phyloP scores from a whole-genome alignment of 2,797 vertebrate genomes.

The Falco concolor region DNA sequence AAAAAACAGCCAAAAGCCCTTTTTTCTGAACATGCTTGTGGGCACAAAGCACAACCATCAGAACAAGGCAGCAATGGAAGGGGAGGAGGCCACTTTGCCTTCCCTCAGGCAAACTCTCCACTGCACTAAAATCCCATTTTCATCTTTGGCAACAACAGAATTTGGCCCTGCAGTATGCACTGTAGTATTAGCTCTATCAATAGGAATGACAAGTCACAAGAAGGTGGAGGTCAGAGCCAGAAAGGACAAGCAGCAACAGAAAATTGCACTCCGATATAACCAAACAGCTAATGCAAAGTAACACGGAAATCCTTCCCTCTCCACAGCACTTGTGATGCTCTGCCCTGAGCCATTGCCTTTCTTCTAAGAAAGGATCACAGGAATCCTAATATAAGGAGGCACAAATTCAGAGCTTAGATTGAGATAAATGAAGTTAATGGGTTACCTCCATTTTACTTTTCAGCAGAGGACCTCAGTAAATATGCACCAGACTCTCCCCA shows the following conservation, averaged over 20 bases:
- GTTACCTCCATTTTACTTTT: neutral
- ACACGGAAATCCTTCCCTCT: too few relatives aligned
- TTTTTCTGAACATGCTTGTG: too few relatives aligned
- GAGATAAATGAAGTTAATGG: neutral
- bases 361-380: neutral
- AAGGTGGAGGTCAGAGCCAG: neutral
- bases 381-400: neutral
- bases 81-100: neutral
- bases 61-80: neutral
- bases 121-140: neutral
- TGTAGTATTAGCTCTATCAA: neutral
- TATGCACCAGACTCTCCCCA: accelerated
- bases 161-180: neutral
- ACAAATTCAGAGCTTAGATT: neutral
- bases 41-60: accelerated
- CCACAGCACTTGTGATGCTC: neutral
- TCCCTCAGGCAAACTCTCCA: neutral
- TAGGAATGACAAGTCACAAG: neutral
- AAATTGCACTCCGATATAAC: neutral
- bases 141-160: neutral
- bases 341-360: neutral
- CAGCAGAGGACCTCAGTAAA: neutral
- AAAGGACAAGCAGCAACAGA: neutral
- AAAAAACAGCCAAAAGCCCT: accelerated
- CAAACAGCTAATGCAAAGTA: neutral